Evolutionary conservation across 2,113 vertebrate genomes (phyloP), one percentile per base, ranked within the genome.

Genomic region (Tupaia tana): DNA sequence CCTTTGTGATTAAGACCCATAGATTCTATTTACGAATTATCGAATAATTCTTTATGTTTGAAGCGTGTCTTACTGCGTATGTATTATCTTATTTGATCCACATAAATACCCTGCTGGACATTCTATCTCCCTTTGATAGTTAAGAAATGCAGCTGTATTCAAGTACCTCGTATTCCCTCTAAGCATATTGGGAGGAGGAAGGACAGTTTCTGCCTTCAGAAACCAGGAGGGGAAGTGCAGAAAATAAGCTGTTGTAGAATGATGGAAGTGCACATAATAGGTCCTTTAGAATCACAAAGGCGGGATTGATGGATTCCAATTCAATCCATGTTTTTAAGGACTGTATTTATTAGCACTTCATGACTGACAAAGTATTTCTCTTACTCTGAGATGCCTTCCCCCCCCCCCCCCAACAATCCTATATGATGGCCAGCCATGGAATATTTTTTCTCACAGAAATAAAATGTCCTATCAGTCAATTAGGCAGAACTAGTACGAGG

Each of bases 361-460:
- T 54, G 61, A 14, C 34, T 83, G 43, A 92, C 9, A 87, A 43
- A 61, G 78, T 16, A 67, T 52, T 92, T 66, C 9, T 89, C 66
- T 86, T 66, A 54, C 3, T 54, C 4, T 43, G n/a, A 81, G 4
- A 18, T 81, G 66, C 79, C 20, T 15, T 80, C 5, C n/a, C 34
- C 80, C 5, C n/a, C 34, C 1, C 25, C 25, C 27, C 10, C 3
- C 18, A 83, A 16, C 7, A 88, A 58, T 91, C 43, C 31, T 86
- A 6, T 78, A 7, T 63, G 29, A 22, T 79, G 3, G 31, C 15
- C 67, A 89, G 19, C 13, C 73, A 12, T 79, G 79, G 7, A 70
- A 59, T 93, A 24, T 11, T 71, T 94, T 92, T 87, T 79, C 59
- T 92, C 14, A 75, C 63, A 78, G 70, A 86, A 91, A 18, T n/a